Evolutionary conservation across 2,113 vertebrate genomes (phyloP), one percentile per base, ranked within the genome.

Genomic region (Xiphophorus hellerii): DNA sequence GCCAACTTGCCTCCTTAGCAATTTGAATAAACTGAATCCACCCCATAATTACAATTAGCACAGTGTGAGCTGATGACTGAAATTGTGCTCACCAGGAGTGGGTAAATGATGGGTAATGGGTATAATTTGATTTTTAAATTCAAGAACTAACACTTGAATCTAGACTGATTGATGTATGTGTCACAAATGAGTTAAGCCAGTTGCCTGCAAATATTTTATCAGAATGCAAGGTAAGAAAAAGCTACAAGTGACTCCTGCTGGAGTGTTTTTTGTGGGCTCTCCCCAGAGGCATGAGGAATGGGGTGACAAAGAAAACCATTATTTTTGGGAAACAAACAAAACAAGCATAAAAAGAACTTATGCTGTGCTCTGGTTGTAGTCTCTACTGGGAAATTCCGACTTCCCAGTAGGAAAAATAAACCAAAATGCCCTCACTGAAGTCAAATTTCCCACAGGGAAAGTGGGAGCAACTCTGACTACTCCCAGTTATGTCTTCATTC

Each of bases 21-120:
- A 94, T 94, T 94, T 93, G 87, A 94, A 94, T 93, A 92, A 94
- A 94, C 92, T 89, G 89, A 93, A 92, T 90, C 88, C 92, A 93
- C 87, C 93, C 94, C 90, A 92, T 95, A 94, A 95, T 95, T 95
- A 94, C 94, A 95, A 95, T 95, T 95, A 94, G 92, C 93, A 89
- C 93, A 92, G 92, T 93, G 91, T 93, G 93, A 94, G 92, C 85
- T 88, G 90, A 93, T 94, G 93, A 95, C 93, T 94, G 92, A 93
- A 93, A 94, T 85, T 93, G 88, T 93, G 91, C 93, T 94, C 92
- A 91, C 90, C 84, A 92, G 88, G 93, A 94, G 94, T 92, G 91
- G 91, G 80, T 94, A 93, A 94, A 92, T 94, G 90, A 93, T 73
- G 91, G 87, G 92, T 95, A 94, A 94, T 94, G 90, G 88, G 86